These are phyloP conservation scores for Bursaphelenchus mucronatus DNA, from an alignment of 1,140 invertebrate genomes.

Conservation along the genomic window DNA sequence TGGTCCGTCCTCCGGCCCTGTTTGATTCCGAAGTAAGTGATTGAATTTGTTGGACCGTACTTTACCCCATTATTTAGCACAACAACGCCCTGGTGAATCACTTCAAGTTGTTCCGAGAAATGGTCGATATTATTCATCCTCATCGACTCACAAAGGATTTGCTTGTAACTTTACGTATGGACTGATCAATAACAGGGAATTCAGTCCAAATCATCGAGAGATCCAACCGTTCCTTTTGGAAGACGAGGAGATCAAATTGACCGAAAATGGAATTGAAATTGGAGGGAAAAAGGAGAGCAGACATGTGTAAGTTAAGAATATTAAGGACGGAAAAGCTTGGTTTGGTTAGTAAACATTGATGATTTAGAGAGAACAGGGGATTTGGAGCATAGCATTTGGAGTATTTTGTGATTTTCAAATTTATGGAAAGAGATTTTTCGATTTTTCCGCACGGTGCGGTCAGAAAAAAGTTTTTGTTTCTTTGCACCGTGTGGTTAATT, in stretches of 20 bases:
- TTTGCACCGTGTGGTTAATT: no score
- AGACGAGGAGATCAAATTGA: background rate
- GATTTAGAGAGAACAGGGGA: no score
- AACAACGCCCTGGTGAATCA: background rate
- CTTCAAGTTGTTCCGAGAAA: constrained; percentile 2
- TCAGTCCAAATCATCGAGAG: background rate
- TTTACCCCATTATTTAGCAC: background rate
- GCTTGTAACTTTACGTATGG: background rate
- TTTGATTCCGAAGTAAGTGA: no score
- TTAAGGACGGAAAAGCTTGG: no score
- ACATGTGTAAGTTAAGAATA: background rate
- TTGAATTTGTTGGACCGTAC: no score
- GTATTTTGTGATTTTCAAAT: no score
- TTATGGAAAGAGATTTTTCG: no score
- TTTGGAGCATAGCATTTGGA: no score
- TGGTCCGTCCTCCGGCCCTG: no score
- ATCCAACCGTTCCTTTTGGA: constrained; percentile 19
- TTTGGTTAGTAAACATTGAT: no score
- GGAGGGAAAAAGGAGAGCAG: constrained; percentile 1
- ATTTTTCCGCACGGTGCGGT: no score
- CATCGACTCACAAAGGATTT: background rate
- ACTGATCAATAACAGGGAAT: background rate
- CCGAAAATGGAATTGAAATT: constrained; percentile 1
- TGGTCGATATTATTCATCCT: constrained; percentile 2
- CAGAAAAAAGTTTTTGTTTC: no score